Conservation (phyloP, 2,888 invertebrate species). For the Sinotaia quadrata region DNA sequence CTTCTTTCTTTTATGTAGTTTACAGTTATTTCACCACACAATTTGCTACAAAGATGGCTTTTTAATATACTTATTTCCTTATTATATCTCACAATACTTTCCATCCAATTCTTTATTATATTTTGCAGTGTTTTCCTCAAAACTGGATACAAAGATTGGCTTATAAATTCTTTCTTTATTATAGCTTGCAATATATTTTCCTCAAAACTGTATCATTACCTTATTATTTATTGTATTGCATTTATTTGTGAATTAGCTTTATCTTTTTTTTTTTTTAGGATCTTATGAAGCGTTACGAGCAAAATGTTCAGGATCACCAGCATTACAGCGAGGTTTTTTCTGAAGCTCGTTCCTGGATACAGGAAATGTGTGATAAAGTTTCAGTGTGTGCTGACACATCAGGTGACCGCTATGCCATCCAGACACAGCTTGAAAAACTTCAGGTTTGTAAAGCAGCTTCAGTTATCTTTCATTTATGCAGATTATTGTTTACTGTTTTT, state of each 20-base stretch:
- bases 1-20: too few relatives aligned
- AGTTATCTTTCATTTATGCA: too few relatives aligned
- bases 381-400: slow-evolving; percentile 87
- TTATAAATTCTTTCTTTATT: too few relatives aligned
- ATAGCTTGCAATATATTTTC: slow-evolving; percentile 62
- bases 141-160: too few relatives aligned
- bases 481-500: too few relatives aligned
- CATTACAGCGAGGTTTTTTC: slow-evolving; percentile 82
- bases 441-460: slow-evolving; percentile 63
- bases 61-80: too few relatives aligned
- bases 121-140: too few relatives aligned
- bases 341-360: slow-evolving; percentile 88
- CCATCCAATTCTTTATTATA: too few relatives aligned
- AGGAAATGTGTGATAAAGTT: slow-evolving; percentile 86
- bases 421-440: slow-evolving; percentile 64
- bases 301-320: slow-evolving; percentile 89
- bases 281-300: slow-evolving; percentile 75
- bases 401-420: slow-evolving; percentile 70
- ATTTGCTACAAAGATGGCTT: too few relatives aligned
- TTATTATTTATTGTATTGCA: not conserved
- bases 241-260: not conserved
- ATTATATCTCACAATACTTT: too few relatives aligned
- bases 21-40: too few relatives aligned
- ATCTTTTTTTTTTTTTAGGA: slow-evolving; percentile 48
- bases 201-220: slow-evolving; percentile 54